Evolutionary conservation across 2,797 vertebrate species (phyloP).

Genomic region (Neostethus bicornis): DNA sequence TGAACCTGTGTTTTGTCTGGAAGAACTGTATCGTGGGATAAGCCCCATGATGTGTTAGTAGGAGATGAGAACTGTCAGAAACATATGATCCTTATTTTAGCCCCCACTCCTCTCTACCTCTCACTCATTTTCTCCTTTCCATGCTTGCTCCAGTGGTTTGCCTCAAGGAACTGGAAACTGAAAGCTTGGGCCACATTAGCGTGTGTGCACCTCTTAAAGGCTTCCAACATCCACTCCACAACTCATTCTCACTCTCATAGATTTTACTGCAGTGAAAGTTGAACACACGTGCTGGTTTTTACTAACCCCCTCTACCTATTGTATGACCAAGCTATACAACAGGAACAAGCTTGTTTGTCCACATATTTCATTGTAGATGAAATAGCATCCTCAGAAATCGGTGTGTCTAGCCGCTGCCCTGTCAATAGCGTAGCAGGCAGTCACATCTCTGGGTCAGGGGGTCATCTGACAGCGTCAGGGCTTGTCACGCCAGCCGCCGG

Average conservation of each 20-base stretch:
- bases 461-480: constrained; percentile 69
- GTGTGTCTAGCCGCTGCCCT: constrained; percentile 62
- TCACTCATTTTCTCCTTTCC: constrained; percentile 10
- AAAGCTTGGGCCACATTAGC: constrained; percentile 65
- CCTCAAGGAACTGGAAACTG: constrained; percentile 57
- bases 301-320: constrained; percentile 40
- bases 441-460: constrained; percentile 67
- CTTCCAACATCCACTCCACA: constrained; percentile 60
- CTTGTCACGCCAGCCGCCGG: constrained; percentile 70
- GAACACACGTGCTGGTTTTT: constrained; percentile 30
- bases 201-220: constrained; percentile 70
- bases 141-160: constrained; percentile 49
- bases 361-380: constrained; percentile 40
- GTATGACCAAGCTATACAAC: constrained; percentile 56
- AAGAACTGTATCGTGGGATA: constrained; percentile 59
- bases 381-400: constrained; percentile 63
- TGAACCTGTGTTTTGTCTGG: constrained; percentile 59
- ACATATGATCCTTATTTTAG: constrained; percentile 74
- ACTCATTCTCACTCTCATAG: constrained; percentile 60
- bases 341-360: constrained; percentile 70
- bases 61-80: constrained; percentile 75
- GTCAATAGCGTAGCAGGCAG: constrained; percentile 74
- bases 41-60: constrained; percentile 58
- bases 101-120: constrained; percentile 20
- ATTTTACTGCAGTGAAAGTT: constrained; percentile 47